These are phyloP conservation scores for Zaprionus davidi DNA, from an alignment of 1,140 invertebrate genomes.

Conservation along the genomic window DNA sequence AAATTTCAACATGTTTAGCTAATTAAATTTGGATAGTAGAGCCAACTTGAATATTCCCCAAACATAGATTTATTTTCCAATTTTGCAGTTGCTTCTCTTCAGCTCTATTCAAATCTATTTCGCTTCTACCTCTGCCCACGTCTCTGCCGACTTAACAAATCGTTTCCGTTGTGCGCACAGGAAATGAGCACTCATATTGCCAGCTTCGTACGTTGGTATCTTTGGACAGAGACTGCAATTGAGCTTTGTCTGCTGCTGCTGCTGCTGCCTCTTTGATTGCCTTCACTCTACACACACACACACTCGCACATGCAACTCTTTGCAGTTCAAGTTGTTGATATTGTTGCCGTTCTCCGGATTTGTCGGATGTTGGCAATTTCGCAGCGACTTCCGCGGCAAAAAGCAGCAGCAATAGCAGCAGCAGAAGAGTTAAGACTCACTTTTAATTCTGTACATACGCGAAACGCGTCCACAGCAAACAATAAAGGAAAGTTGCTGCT, in stretches of 20 bases:
- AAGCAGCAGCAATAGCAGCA: conserved; percentile 11
- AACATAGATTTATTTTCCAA: neutral
- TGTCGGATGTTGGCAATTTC: conserved; percentile 76
- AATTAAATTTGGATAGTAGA: neutral
- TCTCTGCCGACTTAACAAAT: conserved; percentile 51
- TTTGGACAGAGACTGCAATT: neutral
- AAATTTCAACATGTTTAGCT: neutral
- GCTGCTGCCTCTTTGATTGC: neutral
- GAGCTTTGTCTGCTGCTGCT: neutral
- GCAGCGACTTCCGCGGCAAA: conserved; percentile 59
- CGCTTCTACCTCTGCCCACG: neutral
- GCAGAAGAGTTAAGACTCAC: conserved; percentile 71
- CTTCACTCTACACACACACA: neutral
- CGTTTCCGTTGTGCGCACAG: conserved; percentile 64
- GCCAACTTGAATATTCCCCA: neutral
- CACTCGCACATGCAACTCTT: conserved; percentile 34
- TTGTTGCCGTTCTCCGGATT: conserved; percentile 40
- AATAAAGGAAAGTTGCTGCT: conserved; percentile 54
- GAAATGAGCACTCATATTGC: conserved; percentile 72
- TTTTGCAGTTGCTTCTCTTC: neutral
- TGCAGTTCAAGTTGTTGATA: conserved; percentile 44
- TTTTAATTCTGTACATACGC: conserved; percentile 75
- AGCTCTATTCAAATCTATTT: neutral
- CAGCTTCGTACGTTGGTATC: conserved; percentile 43
- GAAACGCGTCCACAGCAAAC: conserved; percentile 57